These are phyloP conservation scores for Drosophila nr. perissopoda DNA, from an alignment of 2,888 invertebrate genomes.

Conservation along the genomic window DNA sequence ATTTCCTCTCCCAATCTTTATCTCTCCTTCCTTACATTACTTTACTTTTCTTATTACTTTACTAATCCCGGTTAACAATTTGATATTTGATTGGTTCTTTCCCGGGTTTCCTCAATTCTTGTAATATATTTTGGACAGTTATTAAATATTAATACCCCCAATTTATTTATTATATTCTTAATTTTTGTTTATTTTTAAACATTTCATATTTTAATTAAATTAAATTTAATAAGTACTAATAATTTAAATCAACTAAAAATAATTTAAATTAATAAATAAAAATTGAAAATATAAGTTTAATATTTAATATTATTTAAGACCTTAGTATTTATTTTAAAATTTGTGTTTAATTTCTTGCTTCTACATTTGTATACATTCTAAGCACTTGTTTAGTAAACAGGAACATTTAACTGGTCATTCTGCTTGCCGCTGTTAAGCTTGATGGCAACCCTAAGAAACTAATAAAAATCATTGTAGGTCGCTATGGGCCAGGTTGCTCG, in stretches of 20 bases:
- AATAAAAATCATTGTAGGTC: conserved; percentile 1
- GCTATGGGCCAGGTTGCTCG: conserved; percentile 16
- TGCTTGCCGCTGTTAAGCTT: conserved; percentile 14
- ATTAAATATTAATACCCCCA: background rate
- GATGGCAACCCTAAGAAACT: background rate
- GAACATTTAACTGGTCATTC: background rate
- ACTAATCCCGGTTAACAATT: background rate
- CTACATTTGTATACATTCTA: too few relatives aligned
- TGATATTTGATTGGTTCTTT: background rate
- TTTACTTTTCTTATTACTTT: background rate
- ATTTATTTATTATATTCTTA: background rate
- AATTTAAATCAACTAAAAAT: too few relatives aligned
- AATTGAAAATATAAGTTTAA: too few relatives aligned
- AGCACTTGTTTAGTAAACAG: background rate
- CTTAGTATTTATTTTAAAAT: too few relatives aligned
- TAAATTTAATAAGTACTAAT: too few relatives aligned
- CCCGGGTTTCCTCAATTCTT: background rate
- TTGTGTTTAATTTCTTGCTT: background rate
- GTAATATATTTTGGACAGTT: background rate
- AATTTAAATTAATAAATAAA: too few relatives aligned
- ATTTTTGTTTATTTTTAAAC: background rate
- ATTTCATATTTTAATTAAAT: background rate
- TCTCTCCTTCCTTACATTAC: background rate
- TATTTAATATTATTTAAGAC: too few relatives aligned
- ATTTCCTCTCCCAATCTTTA: background rate